phyloP scores from a whole-genome alignment of 2,113 vertebrate genomes.

The Gopherus evgoodei region DNA sequence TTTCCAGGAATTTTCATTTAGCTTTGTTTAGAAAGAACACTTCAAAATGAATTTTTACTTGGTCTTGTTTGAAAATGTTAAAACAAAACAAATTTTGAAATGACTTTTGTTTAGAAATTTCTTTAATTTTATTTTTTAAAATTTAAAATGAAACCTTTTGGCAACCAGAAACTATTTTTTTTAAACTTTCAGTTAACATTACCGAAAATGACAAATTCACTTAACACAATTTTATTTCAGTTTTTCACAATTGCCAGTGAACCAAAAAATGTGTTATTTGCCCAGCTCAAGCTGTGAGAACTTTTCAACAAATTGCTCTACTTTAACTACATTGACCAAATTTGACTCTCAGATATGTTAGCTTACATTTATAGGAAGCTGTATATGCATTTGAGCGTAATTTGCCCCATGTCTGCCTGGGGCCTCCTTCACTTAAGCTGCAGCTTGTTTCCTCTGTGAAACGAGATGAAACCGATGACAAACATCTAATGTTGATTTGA shows the following conservation, averaged over 20 bases:
- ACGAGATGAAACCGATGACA: background rate
- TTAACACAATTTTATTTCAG: background rate
- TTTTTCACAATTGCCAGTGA: background rate
- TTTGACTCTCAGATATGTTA: background rate
- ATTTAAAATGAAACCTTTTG: background rate
- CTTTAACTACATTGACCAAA: background rate
- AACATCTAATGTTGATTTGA: background rate
- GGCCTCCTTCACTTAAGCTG: background rate
- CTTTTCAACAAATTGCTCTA: background rate
- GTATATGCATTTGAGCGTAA: background rate
- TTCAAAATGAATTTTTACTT: background rate
- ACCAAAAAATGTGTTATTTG: background rate
- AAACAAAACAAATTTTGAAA: background rate
- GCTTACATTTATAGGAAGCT: background rate
- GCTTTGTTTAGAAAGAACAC: background rate
- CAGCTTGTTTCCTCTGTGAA: background rate
- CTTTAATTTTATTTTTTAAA: background rate
- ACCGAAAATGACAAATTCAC: background rate
- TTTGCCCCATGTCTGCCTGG: background rate
- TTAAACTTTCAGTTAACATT: background rate
- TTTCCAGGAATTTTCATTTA: background rate
- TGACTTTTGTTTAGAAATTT: background rate
- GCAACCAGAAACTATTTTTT: background rate
- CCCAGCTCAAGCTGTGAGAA: background rate
- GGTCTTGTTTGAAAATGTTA: background rate